Evolutionary conservation across 2,888 invertebrate species (phyloP).

Genomic region (Gisinianus flammeolus): DNA sequence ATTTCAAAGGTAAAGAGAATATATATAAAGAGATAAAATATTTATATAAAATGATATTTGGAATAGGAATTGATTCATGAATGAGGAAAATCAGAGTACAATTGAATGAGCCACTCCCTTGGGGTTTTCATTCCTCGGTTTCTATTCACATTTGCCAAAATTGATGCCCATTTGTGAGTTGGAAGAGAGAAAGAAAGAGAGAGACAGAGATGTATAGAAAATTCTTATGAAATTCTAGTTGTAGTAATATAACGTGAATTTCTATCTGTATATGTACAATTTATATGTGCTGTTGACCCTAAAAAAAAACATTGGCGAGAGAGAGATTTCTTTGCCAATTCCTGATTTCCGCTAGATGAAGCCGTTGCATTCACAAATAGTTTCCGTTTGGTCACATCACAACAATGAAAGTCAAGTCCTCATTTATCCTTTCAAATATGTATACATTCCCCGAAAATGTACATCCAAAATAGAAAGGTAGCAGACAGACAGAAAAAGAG

Average conservation of each 20-base stretch:
- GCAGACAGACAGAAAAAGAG: neutral
- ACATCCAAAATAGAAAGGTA: neutral
- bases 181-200: neutral
- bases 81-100: slow-evolving; percentile 26
- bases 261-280: neutral
- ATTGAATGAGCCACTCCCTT: slow-evolving; percentile 31
- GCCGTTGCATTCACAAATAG: slow-evolving; percentile 9
- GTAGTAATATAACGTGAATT: neutral
- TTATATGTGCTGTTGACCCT: neutral
- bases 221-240: too few relatives aligned
- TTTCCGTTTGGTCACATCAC: slow-evolving; percentile 24
- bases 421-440: neutral
- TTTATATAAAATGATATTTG: slow-evolving; percentile 7
- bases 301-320: neutral
- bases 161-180: slow-evolving; percentile 19
- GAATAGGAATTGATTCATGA: slow-evolving; percentile 28
- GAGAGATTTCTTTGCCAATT: slow-evolving; percentile 24
- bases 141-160: slow-evolving; percentile 30
- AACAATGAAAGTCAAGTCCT: neutral
- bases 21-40: neutral
- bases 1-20: too few relatives aligned
- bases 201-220: neutral
- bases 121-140: slow-evolving; percentile 16
- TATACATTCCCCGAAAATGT: neutral
- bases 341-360: slow-evolving; percentile 27